Conservation (phyloP, 2,888 invertebrate genomes). For the Troilus luridus region DNA sequence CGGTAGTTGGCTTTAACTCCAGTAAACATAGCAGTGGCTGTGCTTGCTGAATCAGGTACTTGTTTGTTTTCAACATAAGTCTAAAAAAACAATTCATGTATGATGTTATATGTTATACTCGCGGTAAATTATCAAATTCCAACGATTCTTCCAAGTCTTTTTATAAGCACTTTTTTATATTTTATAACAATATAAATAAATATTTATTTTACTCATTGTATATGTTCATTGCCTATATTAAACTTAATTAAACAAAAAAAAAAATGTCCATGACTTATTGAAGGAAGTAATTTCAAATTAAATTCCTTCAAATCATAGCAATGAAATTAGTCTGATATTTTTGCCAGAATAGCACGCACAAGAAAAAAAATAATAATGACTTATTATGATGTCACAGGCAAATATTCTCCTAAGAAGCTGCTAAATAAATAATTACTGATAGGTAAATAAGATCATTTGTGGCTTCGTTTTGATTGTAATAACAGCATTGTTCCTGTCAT, state of each 20-base stretch:
- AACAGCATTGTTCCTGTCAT: not conserved
- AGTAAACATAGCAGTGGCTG: conserved; percentile 88
- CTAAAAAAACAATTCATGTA: conserved; percentile 70
- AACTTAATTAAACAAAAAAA: no score
- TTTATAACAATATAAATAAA: not conserved
- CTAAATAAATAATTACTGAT: not conserved
- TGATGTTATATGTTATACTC: not conserved
- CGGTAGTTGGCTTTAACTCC: conserved; percentile 89
- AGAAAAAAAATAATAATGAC: not conserved
- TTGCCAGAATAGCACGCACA: not conserved
- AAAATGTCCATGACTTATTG: not conserved
- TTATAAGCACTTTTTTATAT: no score
- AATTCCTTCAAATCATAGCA: not conserved
- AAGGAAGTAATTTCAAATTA: not conserved
- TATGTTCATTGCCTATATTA: not conserved
- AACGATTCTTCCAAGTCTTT: not conserved
- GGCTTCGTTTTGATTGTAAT: not conserved
- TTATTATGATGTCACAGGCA: no score
- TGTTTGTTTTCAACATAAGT: conserved; percentile 90
- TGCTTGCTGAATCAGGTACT: conserved; percentile 91
- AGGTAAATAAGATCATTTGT: not conserved
- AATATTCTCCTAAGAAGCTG: no score
- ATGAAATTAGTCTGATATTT: not conserved
- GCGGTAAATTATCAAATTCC: not conserved
- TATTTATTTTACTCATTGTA: not conserved